phyloP scores from a whole-genome alignment of 2,888 invertebrate genomes.

The Thymelicus acteon region DNA sequence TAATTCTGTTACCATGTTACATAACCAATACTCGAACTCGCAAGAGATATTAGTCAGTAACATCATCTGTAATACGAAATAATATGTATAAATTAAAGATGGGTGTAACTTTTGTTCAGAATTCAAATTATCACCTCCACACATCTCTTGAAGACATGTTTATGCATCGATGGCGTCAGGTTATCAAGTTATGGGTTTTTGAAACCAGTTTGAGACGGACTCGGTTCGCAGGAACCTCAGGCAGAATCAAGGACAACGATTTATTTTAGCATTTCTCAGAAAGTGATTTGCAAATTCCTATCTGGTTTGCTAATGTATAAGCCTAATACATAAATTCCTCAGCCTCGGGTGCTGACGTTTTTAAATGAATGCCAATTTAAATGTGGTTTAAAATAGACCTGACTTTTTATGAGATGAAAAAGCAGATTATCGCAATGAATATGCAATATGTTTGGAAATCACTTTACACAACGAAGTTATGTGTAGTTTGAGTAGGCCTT shows the following conservation, averaged over 20 bases:
- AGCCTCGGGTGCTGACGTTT: constrained; percentile 16
- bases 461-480: neutral
- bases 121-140: constrained; percentile 50
- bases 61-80: constrained; percentile 1
- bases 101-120: constrained; percentile 23
- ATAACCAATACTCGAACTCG: neutral
- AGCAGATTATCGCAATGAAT: neutral
- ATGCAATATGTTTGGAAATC: constrained; percentile 4
- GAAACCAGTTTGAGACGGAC: constrained; percentile 50
- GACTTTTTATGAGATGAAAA: constrained; percentile 12
- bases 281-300: constrained; percentile 46
- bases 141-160: constrained; percentile 52
- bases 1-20: neutral
- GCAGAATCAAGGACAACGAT: constrained; percentile 57
- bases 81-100: constrained; percentile 5
- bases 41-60: neutral
- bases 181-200: constrained; percentile 51
- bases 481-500: too few relatives aligned
- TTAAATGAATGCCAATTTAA: constrained; percentile 21
- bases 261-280: constrained; percentile 47
- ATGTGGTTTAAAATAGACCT: constrained; percentile 16
- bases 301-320: constrained; percentile 41
- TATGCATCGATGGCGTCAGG: constrained; percentile 59
- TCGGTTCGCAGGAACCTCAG: constrained; percentile 46
- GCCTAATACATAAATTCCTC: constrained; percentile 35